Base-by-base conservation (phyloP, 2,888 invertebrate genomes). In the Magallana nippona region DNA sequence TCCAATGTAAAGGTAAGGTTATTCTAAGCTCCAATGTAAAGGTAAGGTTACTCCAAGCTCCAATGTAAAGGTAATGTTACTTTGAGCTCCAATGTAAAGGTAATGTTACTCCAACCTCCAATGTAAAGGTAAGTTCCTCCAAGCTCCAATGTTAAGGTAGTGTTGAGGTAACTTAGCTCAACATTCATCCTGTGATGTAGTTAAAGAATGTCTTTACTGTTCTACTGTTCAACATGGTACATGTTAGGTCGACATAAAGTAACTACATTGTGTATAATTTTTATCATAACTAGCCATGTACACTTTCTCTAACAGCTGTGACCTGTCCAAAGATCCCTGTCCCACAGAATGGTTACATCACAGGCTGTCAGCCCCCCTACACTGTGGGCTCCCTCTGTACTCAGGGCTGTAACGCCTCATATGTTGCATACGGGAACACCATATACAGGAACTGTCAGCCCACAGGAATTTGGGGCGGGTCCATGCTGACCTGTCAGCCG, bases 391-490 rank as follows among this genome's bases (percentile, higher is more conserved):
- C 82, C 55, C 32, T 87, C 10, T 89, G 89, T 82, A 84, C 87
- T 10, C 89, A 90, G 86, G 82, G 84, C 19, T 90, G 90, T 85
- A 82, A 86, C 10, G 78, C 82, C 1, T 88, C 88, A 11, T 89
- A 82, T 55, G 60, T 84, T 10, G 78, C 87, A 57, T 44, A 82
- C 1, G 85, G 83, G 78, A 89, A 89, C 19, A 88, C 87, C 10
- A 82, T 84, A 19, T 85, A 84, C 15, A 84, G 88, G 58, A 83
- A 77, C 55, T 90, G 90, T 84, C 82, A 84, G 81, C 78, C 79
- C 17, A 88, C 84, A 81, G 89, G 89, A 22, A 84, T 85, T 8
- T 90, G 90, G 89, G 87, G 88, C 27, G 89, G 90, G 15, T 85
- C 85, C 57, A 63, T 83, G 15, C 58, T 89, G 10, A 60, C 80